Evolutionary conservation across 2,888 invertebrate genomes (phyloP).

Genomic region (Nomada lathburiana): DNA sequence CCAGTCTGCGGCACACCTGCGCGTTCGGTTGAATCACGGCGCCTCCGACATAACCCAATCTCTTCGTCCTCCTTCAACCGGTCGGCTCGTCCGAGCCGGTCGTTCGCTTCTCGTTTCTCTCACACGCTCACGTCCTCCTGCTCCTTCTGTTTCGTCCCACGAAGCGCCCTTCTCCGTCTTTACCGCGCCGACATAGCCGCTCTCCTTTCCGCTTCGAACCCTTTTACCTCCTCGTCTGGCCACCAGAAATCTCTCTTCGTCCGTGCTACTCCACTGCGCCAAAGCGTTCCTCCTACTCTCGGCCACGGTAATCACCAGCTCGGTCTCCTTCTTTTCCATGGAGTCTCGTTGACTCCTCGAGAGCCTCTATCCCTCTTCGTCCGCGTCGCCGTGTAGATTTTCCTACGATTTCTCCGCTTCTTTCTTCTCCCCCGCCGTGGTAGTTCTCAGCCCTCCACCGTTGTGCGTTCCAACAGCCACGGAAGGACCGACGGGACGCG

Average conservation of each 20-base stretch:
- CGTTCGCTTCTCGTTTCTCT: conserved; percentile 46
- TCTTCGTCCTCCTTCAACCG: conserved; percentile 70
- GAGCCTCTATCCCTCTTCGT: conserved; percentile 13
- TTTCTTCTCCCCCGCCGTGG: neutral
- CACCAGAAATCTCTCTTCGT: conserved; percentile 44
- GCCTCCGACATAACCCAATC: conserved; percentile 81
- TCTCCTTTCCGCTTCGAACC: conserved; percentile 45
- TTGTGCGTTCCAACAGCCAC: conserved; percentile 32
- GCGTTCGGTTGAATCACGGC: conserved; percentile 82
- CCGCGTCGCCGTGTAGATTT: conserved; percentile 40
- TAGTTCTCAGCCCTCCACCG: neutral
- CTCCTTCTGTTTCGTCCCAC: conserved; percentile 57
- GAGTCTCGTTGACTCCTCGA: conserved; percentile 57
- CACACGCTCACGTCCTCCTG: conserved; percentile 38
- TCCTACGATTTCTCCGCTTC: conserved; percentile 50
- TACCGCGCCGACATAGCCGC: conserved; percentile 45
- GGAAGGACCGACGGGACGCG: conserved; percentile 42
- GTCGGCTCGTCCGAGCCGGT: conserved; percentile 40
- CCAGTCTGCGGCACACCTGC: conserved; percentile 84
- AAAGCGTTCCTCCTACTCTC: conserved; percentile 33
- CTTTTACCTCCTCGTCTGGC: conserved; percentile 36
- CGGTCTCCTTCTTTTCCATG: conserved; percentile 17
- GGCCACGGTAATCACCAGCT: neutral
- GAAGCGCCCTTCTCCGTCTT: conserved; percentile 53
- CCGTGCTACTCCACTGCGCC: conserved; percentile 33